These are phyloP conservation scores for Drosophila flavopinicola DNA, from an alignment of 2,888 invertebrate species.

Conservation along the genomic window DNA sequence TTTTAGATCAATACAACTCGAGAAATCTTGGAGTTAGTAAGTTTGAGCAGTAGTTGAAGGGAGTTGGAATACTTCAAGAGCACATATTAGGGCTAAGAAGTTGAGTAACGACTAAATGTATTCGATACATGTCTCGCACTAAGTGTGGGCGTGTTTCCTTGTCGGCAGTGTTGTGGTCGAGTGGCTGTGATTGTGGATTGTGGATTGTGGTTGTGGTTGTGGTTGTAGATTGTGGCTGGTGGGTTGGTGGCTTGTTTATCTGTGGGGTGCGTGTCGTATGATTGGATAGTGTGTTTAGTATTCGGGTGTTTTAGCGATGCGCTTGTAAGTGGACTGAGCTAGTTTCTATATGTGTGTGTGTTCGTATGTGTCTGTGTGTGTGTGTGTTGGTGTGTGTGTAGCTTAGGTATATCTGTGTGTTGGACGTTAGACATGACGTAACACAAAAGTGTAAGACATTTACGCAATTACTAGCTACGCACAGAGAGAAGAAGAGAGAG, in stretches of 20 bases:
- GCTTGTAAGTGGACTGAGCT: slow-evolving; percentile 17
- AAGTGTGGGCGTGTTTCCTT: slow-evolving; percentile 34
- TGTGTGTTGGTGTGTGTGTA: slow-evolving; percentile 33
- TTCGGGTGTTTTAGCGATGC: slow-evolving; percentile 13
- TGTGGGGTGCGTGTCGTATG: slow-evolving; percentile 32
- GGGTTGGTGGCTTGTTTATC: slow-evolving; percentile 23
- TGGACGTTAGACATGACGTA: slow-evolving; percentile 72
- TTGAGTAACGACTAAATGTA: slow-evolving; percentile 12
- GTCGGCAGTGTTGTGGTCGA: slow-evolving; percentile 40
- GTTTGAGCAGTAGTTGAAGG: slow-evolving; percentile 17
- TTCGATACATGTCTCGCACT: slow-evolving; percentile 47
- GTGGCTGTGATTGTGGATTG: slow-evolving; percentile 40
- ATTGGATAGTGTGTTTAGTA: slow-evolving; percentile 17
- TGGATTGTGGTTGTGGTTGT: slow-evolving; percentile 32
- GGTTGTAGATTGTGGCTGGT: slow-evolving; percentile 6
- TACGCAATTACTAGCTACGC: slow-evolving; percentile 58
- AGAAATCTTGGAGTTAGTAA: slow-evolving; percentile 21
- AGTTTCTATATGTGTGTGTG: slow-evolving; percentile 19
- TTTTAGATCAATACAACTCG: slow-evolving; percentile 22
- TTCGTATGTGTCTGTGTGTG: slow-evolving; percentile 22
- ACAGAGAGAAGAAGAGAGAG: slow-evolving; percentile 8
- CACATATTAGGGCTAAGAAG: slow-evolving; percentile 3
- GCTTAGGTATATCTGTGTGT: slow-evolving; percentile 12
- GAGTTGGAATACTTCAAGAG: slow-evolving; percentile 10
- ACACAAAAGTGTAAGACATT: slow-evolving; percentile 70